phyloP scores from a whole-genome alignment of 2,888 invertebrate genomes.

The Himalopsyche anomala region DNA sequence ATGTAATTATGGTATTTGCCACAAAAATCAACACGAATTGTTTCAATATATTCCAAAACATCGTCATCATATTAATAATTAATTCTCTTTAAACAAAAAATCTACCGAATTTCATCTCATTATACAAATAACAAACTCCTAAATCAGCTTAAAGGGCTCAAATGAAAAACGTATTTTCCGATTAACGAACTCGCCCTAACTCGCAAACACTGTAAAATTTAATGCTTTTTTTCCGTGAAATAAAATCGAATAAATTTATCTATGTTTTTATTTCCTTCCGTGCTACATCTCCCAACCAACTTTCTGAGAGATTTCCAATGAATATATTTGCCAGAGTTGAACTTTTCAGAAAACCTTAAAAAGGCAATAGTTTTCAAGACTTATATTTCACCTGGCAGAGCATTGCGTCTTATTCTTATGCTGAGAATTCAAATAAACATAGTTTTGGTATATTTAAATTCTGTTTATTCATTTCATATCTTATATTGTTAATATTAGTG shows the following conservation, averaged over 20 bases:
- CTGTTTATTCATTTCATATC: too few species aligned
- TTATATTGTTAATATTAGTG: too few species aligned
- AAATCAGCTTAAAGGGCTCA: slow-evolving; percentile 11
- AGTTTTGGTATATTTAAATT: too few species aligned
- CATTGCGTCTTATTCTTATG: background rate
- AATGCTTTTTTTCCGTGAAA: slow-evolving; percentile 4
- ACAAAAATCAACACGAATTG: too few species aligned
- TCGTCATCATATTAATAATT: too few species aligned
- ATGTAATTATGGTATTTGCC: too few species aligned
- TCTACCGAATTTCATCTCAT: too few species aligned
- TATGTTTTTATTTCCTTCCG: background rate
- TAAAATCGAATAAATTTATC: slow-evolving; percentile 34
- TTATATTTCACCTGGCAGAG: background rate
- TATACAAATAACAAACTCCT: background rate
- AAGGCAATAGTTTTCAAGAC: slow-evolving; percentile 13
- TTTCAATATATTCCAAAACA: too few species aligned
- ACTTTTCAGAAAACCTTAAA: background rate
- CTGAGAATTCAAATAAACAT: too few species aligned
- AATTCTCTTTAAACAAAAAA: too few species aligned
- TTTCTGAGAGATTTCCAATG: slow-evolving; percentile 30
- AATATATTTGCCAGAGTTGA: slow-evolving; percentile 12
- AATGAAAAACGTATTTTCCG: slow-evolving; percentile 21
- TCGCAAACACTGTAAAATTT: slow-evolving; percentile 19
- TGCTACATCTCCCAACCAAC: background rate
- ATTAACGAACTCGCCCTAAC: slow-evolving; percentile 7